phyloP scores from a whole-genome alignment of 2,113 vertebrate genomes.

The Halichoerus grypus region DNA sequence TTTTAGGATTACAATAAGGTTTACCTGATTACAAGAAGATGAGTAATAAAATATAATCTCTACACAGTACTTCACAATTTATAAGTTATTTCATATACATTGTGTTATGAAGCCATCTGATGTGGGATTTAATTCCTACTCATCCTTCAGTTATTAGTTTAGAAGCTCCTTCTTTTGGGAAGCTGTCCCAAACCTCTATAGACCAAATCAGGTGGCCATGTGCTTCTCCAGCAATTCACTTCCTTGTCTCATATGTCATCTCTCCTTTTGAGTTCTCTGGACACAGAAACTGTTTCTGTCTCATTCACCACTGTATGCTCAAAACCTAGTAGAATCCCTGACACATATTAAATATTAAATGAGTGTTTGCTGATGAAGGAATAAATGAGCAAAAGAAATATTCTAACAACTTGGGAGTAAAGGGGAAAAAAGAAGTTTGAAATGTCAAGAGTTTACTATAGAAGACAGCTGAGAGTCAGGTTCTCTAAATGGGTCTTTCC shows the following conservation, averaged over 20 bases:
- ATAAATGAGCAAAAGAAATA: neutral
- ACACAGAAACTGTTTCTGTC: neutral
- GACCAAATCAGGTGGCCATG: neutral
- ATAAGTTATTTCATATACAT: neutral
- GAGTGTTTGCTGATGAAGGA: neutral
- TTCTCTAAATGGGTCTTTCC: neutral
- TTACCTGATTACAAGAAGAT: neutral
- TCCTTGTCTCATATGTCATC: neutral
- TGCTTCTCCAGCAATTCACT: neutral
- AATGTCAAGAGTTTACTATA: neutral
- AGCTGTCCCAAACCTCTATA: neutral
- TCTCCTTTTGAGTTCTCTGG: neutral
- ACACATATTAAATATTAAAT: conserved; percentile 25
- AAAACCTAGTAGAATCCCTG: neutral
- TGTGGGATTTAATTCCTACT: neutral
- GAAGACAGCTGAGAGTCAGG: neutral
- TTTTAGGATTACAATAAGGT: neutral
- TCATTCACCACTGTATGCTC: neutral
- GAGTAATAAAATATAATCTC: neutral
- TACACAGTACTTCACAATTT: neutral
- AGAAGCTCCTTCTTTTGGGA: neutral
- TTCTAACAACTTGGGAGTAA: neutral
- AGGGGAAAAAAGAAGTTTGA: neutral
- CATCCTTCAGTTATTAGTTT: neutral
- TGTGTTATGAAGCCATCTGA: neutral